These are phyloP conservation scores for Limenitis camilla DNA, from an alignment of 2,888 invertebrate genomes.

Conservation along the genomic window DNA sequence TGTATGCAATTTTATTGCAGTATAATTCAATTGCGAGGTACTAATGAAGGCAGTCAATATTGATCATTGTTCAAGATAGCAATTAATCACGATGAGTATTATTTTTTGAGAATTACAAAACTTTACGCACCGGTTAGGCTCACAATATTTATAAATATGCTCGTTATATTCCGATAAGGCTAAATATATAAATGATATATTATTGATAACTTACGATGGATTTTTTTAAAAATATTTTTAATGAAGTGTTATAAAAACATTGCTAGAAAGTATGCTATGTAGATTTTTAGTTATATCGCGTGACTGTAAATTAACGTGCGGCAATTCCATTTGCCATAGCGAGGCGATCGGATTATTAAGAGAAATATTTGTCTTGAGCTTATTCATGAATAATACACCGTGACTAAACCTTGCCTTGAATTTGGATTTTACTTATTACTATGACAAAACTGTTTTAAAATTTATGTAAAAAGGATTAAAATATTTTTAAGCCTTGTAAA, in stretches of 20 bases:
- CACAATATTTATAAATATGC: no score
- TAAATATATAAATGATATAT: no score
- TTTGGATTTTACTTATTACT: constrained; percentile 13
- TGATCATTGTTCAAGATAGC: not conserved
- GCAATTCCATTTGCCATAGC: constrained; percentile 36
- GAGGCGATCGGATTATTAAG: constrained; percentile 42
- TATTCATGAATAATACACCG: constrained; percentile 38
- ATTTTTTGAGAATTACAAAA: not conserved
- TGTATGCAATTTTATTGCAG: constrained; percentile 49
- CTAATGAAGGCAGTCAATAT: constrained; percentile 33
- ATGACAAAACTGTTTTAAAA: constrained; percentile 25
- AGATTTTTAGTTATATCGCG: not conserved
- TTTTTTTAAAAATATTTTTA: no score
- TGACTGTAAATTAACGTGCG: constrained; percentile 14
- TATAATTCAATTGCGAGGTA: constrained; percentile 46
- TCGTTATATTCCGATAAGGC: no score
- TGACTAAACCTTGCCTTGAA: constrained; percentile 40
- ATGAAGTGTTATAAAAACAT: no score
- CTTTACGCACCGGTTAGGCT: no score
- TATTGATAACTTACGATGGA: no score
- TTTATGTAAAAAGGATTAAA: not conserved
- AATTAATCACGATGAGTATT: not conserved
- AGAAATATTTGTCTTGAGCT: constrained; percentile 51
- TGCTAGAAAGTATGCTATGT: no score
- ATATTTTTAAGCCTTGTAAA: not conserved